Conservation (phyloP, 2,113 vertebrate genomes). For the Choloepus hoffmanni region DNA sequence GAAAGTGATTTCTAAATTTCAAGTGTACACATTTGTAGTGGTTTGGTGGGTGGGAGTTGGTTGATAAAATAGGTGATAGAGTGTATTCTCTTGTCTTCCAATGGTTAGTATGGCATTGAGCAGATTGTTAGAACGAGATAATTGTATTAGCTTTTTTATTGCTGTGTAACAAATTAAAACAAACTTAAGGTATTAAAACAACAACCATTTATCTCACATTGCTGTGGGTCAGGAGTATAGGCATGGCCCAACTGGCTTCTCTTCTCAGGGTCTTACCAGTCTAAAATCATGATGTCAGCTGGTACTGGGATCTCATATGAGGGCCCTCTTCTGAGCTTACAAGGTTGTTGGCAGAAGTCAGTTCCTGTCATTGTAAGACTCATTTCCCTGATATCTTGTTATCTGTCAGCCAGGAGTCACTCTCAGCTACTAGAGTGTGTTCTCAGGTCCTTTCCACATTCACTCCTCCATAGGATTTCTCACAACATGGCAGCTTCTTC, state of each 20-base stretch:
- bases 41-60: not conserved
- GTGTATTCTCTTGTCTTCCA: not conserved
- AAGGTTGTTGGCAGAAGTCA: constrained; percentile 15
- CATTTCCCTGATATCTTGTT: not conserved
- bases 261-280: not conserved
- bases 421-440: not conserved
- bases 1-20: constrained; percentile 36
- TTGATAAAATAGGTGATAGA: not conserved
- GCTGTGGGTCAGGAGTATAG: not conserved
- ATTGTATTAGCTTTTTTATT: not conserved
- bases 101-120: not conserved
- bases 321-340: not conserved
- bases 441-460: not conserved
- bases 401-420: not conserved
- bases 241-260: not conserved
- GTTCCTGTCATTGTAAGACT: constrained; percentile 3
- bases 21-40: not conserved
- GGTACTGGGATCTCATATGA: not conserved
- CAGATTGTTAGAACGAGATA: not conserved
- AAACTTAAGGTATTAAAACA: constrained; percentile 36
- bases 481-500: not conserved
- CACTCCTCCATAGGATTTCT: not conserved
- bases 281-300: not conserved
- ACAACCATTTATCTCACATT: constrained; percentile 5
- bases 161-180: not conserved